Base-by-base conservation (phyloP, 1,140 invertebrate genomes). In the Solenopsis fugax region DNA sequence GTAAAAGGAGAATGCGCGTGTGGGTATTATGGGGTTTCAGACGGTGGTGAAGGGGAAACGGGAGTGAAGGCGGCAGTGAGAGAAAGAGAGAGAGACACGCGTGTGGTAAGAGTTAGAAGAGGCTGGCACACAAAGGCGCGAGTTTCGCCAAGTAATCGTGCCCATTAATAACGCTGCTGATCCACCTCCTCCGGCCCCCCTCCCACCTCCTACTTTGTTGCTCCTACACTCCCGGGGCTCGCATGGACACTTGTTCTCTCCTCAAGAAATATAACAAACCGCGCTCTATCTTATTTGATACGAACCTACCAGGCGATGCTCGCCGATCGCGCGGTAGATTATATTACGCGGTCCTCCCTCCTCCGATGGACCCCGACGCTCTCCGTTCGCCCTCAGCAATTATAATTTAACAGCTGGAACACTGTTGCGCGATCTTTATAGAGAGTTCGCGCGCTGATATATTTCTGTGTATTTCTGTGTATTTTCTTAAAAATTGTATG, bases 141-240 rank as follows among this genome's bases (percentile, higher is more conserved):
- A 93, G 93, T 94, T 94, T 94, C 89, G 94, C 93, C 92, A 93
- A 93, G 94, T 94, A 94, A 94, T 94, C 93, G 92, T 92, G 87
- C 90, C 91, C 94, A 94, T 94, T 94, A 94, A 94, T 94, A 94
- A 94, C 91, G 80, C 80, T 65, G 76, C 88, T 92, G 90, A 91
- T 93, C 93, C 91, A 91, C 91, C 92, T 92, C 77, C 90, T 89
- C 85, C 67, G 77, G 50, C 50, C 52, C 21, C 85, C 50, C 12
- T 24, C 29, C 34, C 50, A 67, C 37, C 73, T 62, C 50, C 56
- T 60, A 24, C 65, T 60, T 41, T n/a, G n/a, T 62, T 64, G 48
- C 62, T 75, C 76, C 84, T 82, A 73, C 45, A 72, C 78, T 71
- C 37, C 12, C 24, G 18, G 75, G 41, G 37, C 76, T 41, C 80